phyloP scores from a whole-genome alignment of 92 coral and sea anemone species.

The Phymanthus crucifer region DNA sequence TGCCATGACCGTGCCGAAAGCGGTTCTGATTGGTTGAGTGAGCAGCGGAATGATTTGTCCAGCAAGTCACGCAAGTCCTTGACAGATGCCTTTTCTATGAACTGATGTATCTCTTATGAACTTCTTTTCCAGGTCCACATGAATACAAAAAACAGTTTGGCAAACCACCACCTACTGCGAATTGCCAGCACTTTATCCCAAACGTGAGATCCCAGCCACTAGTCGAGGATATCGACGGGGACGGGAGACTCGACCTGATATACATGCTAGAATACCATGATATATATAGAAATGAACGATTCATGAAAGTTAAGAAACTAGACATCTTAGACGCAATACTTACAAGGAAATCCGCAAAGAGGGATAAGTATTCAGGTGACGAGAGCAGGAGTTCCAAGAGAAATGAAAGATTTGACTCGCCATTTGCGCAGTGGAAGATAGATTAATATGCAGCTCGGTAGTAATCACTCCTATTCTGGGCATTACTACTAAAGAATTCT shows the following conservation, averaged over 20 bases:
- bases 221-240: constrained; percentile 43
- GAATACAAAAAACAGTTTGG: constrained; percentile 45
- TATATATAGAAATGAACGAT: constrained; percentile 28
- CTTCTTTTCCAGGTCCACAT: constrained; percentile 33
- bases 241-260: constrained; percentile 50
- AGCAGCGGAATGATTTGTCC: too few relatives aligned
- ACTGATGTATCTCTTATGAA: too few relatives aligned
- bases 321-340: constrained; percentile 9
- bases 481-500: too few relatives aligned
- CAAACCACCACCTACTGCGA: constrained; percentile 29
- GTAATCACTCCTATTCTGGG: too few relatives aligned
- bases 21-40: too few relatives aligned
- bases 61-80: too few relatives aligned
- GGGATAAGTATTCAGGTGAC: not conserved
- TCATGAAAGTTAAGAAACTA: constrained; percentile 41
- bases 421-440: constrained; percentile 30
- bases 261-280: constrained; percentile 55
- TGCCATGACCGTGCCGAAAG: too few relatives aligned
- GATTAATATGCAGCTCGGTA: not conserved
- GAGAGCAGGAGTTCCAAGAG: constrained; percentile 14
- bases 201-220: constrained; percentile 45
- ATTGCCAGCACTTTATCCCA: constrained; percentile 62
- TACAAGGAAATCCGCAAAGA: constrained; percentile 14
- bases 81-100: not conserved
- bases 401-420: constrained; percentile 43